A percentile compares a stretch with the other conserved stretches of the same genome.
phyloP scores from a whole-genome alignment of 1,140 invertebrate genomes.

The Neuroterus valhalla region DNA sequence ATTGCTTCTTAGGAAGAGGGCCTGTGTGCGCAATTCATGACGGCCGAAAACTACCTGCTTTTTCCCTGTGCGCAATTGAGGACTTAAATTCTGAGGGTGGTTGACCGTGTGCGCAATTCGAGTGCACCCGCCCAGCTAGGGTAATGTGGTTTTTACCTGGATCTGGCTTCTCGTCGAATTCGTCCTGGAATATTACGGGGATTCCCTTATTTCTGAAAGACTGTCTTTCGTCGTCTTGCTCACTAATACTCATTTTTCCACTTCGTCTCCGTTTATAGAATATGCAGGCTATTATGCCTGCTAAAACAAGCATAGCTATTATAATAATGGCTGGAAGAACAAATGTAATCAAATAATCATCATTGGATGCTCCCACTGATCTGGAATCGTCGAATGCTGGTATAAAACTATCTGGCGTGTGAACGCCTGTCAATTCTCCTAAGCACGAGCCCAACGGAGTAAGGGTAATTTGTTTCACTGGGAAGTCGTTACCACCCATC shows the following conservation, averaged over 20 bases:
- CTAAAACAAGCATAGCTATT: conserved; percentile 89
- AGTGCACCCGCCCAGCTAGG: too few relatives aligned
- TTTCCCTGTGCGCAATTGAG: too few relatives aligned
- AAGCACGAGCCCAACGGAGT: conserved; percentile 84
- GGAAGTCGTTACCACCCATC: conserved; percentile 83
- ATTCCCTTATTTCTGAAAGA: conserved; percentile 92
- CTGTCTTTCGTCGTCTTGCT: conserved; percentile 86
- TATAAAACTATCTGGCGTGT: conserved; percentile 68
- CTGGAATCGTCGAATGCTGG: conserved; percentile 74
- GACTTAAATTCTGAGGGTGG: too few relatives aligned
- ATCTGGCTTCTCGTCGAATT: conserved; percentile 92
- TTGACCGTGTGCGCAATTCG: too few relatives aligned
- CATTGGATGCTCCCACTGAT: conserved; percentile 73
- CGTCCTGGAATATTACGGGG: conserved; percentile 96
- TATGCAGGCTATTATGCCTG: conserved; percentile 90
- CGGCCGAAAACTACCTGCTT: too few relatives aligned
- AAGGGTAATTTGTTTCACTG: conserved; percentile 83
- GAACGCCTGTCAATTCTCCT: conserved; percentile 75
- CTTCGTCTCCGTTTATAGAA: conserved; percentile 89
- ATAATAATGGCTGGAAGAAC: conserved; percentile 93
- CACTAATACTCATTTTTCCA: conserved; percentile 85
- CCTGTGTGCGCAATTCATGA: too few relatives aligned
- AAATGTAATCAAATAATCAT: conserved; percentile 92
- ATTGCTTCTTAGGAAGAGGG: too few relatives aligned
- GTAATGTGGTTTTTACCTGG: conserved; percentile 75